Base-by-base conservation (phyloP, 53 echinoderm and acorn worm species). In the Glandiceps talaboti region DNA sequence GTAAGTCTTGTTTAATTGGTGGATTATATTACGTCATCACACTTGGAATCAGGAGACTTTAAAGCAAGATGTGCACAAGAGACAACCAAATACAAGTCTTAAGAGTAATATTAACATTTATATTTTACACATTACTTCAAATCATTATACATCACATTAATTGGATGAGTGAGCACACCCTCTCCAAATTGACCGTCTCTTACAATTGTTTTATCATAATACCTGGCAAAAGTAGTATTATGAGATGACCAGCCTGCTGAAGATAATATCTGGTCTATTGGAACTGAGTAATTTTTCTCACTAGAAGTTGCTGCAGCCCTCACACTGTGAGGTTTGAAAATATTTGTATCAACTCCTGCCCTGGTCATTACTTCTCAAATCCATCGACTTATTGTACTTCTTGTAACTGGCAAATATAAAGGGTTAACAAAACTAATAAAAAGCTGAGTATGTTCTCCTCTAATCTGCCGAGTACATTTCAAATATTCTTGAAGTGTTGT, bases 321-420 rank as follows among this genome's bases (percentile, higher is more conserved):
- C 14, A 73, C 82, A 33, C 82, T 82, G 30, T 87, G 87, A 45
- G 87, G 79, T 32, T 84, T 87, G 80, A 82, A 87, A 1, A 32
- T 32, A 25, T 33, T n/a, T 25, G 76, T 83, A n/a, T 83, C 74
- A 0, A 87, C 29, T 20, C 87, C 87, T 28, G 84, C 83, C 75
- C 30, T 1, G 27, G 25, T 1, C 80, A 87, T 76, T 0, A 80
- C 28, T 26, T 26, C 25, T 0, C 84, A 25, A 30, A 84, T 1
- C 84, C 84, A 84, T 73, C 84, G 64, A 73, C 84, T 84, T 27
- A 85, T 79, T 14, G 84, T 84, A 14, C 76, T 33, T 30, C 73
- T 1, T 26, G 78, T 83, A 30, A 84, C 84, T 26, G 14, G 32
- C 28, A 76, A 76, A 73, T 84, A 79, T 26, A n/a, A n/a, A n/a